Base-by-base conservation (phyloP, 2,888 invertebrate species). In the Megalurothrips usitatus region DNA sequence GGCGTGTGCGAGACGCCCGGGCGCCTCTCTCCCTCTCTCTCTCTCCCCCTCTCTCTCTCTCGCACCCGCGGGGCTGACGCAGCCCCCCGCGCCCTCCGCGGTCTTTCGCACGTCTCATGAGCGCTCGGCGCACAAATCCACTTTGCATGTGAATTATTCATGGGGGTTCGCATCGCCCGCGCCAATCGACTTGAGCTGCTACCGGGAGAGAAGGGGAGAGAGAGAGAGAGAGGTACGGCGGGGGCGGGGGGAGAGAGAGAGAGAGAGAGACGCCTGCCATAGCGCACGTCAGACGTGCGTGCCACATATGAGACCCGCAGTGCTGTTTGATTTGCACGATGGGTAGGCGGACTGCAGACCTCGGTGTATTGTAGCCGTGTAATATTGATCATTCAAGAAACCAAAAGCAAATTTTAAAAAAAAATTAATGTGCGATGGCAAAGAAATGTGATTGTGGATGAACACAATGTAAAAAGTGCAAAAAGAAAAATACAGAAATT, bases 141-240 rank as follows among this genome's bases (percentile, higher is more conserved):
- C 68, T 75, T 75, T 75, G 68, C 68, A 75, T 75, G 68, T 75
- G 68, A 75, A 75, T 75, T 23, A 75, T 75, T 75, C 68, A 75
- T 75, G 68, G 68, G 11, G 14, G 58, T 6, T 17, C 58, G 17
- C 58, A 58, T 58, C 58, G 58, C 6, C 34, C 34, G 34, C 58
- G 17, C 58, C 58, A 58, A 58, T 58, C 58, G 58, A 14, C 19
- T 52, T 52, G 58, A n/a, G 58, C 58, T 0, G 58, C 6, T 17
- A 17, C 6, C 11, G 17, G n/a, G 58, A 58, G 17, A 58, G 58
- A 58, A 17, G 17, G 58, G 2, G 17, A 58, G 11, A 58, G 58
- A 58, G 58, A 58, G 58, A 58, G 58, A 52, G 52, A 52, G 52
- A 52, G 52, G 10, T 3, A 52, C 6, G 10, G 52, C 3, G 52